Conservation (phyloP, 2,113 vertebrate genomes). For the Platycercus adscitus region DNA sequence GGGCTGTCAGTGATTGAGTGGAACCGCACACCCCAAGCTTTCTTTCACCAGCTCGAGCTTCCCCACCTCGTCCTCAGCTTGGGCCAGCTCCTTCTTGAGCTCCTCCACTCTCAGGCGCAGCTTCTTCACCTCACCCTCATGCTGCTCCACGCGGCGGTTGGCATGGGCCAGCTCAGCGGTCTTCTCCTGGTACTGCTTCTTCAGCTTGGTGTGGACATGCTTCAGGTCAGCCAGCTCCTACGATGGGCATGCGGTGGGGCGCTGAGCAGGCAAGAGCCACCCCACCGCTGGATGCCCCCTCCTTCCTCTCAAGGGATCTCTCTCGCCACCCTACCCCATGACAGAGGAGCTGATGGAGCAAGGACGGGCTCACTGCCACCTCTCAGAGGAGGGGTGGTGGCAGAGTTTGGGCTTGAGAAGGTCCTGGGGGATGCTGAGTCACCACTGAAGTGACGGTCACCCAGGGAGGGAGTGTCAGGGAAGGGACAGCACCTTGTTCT, state of each 20-base stretch:
- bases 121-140: conserved; percentile 93
- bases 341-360: background rate
- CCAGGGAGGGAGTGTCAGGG: accelerated
- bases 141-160: conserved; percentile 90
- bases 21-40: background rate
- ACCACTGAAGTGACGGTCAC: background rate
- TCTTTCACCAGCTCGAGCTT: background rate
- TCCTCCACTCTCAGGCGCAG: conserved; percentile 93
- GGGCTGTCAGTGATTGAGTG: background rate
- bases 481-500: conserved; percentile 86
- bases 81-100: conserved; percentile 96
- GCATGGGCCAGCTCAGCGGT: conserved; percentile 89
- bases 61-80: conserved; percentile 91
- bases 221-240: conserved; percentile 95
- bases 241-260: accelerated
- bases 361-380: background rate
- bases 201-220: conserved; percentile 91
- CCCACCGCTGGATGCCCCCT: accelerated
- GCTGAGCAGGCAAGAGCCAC: background rate
- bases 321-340: background rate
- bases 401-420: background rate
- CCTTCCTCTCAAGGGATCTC: background rate
- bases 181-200: conserved; percentile 96
- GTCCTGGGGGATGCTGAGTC: background rate
- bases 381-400: background rate